These are phyloP conservation scores for Calypte anna DNA, from an alignment of 2,113 vertebrate species.

Conservation along the genomic window DNA sequence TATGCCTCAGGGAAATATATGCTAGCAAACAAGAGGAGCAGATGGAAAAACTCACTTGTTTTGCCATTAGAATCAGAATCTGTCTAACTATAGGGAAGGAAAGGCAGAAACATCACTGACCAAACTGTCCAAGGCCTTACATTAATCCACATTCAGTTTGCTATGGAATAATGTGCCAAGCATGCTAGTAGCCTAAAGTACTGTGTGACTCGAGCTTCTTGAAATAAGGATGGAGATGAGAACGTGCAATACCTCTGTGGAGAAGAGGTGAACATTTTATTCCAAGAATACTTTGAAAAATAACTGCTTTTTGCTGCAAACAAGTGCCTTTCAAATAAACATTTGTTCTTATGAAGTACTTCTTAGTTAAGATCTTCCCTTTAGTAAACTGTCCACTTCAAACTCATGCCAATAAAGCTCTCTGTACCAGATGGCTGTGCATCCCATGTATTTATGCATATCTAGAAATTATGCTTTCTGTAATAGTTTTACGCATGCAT, in stretches of 20 bases:
- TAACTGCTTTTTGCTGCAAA: background rate
- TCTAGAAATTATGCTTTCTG: background rate
- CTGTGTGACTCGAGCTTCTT: background rate
- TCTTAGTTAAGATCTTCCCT: background rate
- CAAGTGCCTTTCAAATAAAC: background rate
- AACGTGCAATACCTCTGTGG: background rate
- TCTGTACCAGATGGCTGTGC: background rate
- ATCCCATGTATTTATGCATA: background rate
- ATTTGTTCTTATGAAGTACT: background rate
- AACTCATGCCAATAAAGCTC: background rate
- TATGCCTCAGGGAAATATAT: background rate
- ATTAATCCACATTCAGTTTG: background rate
- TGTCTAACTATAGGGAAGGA: background rate
- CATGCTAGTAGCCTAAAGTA: background rate
- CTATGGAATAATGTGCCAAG: background rate
- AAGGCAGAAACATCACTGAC: background rate
- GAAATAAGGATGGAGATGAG: background rate
- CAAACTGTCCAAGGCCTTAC: background rate
- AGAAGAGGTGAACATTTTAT: background rate
- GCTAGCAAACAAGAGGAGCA: background rate
- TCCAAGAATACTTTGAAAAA: background rate
- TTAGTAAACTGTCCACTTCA: background rate
- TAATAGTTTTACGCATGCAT: rapidly evolving
- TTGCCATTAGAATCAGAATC: background rate
- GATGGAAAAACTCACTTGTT: background rate